These are phyloP conservation scores for Ganaspis brasiliensis DNA, from an alignment of 2,888 invertebrate species.

Conservation along the genomic window DNA sequence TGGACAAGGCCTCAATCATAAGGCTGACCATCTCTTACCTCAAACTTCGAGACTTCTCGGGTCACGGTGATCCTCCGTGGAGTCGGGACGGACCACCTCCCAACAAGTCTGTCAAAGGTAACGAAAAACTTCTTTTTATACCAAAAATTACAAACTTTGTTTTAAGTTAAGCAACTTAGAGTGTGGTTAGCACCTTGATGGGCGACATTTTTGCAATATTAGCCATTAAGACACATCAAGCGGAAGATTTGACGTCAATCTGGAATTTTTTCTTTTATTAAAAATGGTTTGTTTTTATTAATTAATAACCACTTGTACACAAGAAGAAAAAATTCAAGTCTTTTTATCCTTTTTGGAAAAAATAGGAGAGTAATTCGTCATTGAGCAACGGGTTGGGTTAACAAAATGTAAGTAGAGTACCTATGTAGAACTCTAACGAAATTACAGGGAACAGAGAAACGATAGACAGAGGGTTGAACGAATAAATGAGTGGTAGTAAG, in stretches of 20 bases:
- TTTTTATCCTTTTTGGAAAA: conserved; percentile 45
- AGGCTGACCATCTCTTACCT: conserved; percentile 97
- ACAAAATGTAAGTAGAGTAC: conserved; percentile 1
- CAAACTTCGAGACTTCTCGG: conserved; percentile 96
- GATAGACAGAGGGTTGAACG: conserved; percentile 54
- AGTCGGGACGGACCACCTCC: conserved; percentile 90
- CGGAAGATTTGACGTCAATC: too few relatives aligned
- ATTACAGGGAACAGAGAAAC: conserved; percentile 58
- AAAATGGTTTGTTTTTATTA: too few relatives aligned
- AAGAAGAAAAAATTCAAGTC: too few relatives aligned
- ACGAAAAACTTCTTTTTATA: conserved; percentile 69
- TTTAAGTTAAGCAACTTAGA: too few relatives aligned
- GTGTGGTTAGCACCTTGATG: too few relatives aligned
- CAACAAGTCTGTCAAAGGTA: conserved; percentile 92
- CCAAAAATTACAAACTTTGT: too few relatives aligned
- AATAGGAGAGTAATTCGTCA: conserved; percentile 14
- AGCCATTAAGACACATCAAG: too few relatives aligned
- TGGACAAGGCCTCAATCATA: conserved; percentile 98
- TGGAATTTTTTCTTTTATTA: too few relatives aligned
- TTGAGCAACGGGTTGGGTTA: conserved; percentile 39
- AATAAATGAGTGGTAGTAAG: conserved; percentile 58
- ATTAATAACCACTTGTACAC: too few relatives aligned
- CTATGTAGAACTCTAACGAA: conserved; percentile 65
- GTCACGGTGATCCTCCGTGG: conserved; percentile 98
- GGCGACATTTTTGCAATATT: too few relatives aligned